Percentiles rank a stretch among this genome's conserved stretches.
Evolutionary conservation across 2,113 vertebrate species (phyloP).

Genomic region (Piaya cayana): DNA sequence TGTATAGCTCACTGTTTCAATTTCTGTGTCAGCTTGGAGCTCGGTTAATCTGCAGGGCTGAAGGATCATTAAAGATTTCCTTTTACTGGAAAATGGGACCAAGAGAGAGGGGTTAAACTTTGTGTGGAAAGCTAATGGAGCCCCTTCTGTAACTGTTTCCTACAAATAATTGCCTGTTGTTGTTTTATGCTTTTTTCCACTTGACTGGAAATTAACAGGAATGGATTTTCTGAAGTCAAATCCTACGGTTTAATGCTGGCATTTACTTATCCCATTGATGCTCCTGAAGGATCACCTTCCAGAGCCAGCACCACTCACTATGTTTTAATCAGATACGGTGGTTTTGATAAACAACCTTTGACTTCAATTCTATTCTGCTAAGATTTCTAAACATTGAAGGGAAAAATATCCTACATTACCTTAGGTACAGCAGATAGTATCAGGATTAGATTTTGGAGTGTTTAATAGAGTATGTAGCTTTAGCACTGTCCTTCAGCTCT

Average conservation of each 20-base stretch:
- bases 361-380: neutral
- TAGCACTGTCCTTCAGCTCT: neutral
- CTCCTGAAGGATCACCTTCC: neutral
- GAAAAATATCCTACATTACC: neutral
- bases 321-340: neutral
- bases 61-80: neutral
- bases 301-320: neutral
- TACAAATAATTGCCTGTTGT: neutral
- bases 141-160: neutral
- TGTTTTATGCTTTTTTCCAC: neutral
- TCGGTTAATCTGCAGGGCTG: neutral
- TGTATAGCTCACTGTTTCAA: neutral
- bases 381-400: neutral
- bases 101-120: neutral
- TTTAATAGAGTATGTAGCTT: neutral
- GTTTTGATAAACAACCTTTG: conserved; percentile 4
- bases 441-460: neutral
- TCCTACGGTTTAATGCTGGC: neutral
- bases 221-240: neutral
- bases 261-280: neutral
- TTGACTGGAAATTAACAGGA: neutral
- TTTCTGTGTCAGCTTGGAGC: neutral
- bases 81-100: neutral
- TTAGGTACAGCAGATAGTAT: neutral
- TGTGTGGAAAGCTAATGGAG: neutral